Conservation (phyloP, 2,797 vertebrate species). For the Gouania willdenowi region DNA sequence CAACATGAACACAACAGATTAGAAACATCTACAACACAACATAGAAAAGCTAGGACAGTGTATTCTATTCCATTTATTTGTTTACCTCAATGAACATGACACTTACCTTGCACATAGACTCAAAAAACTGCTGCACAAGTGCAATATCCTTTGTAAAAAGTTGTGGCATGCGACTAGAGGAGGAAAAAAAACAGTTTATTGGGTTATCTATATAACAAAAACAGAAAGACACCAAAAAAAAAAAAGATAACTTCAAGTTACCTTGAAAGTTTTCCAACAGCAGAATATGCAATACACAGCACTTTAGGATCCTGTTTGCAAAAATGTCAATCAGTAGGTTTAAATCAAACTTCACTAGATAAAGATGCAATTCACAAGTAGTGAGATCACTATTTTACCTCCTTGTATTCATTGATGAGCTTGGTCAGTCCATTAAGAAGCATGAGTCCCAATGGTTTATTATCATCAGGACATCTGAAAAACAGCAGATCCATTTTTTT, state of each 20-base stretch:
- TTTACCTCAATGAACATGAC: no score
- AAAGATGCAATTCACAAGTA: not conserved
- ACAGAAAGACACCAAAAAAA: not conserved
- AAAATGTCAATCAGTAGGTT: not conserved
- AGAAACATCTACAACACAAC: not conserved
- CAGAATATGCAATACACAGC: slow-evolving; percentile 93
- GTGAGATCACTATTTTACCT: slow-evolving; percentile 74
- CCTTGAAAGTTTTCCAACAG: slow-evolving; percentile 96
- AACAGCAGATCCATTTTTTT: no score
- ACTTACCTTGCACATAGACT: slow-evolving; percentile 95
- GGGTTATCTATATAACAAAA: not conserved
- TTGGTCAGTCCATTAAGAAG: slow-evolving; percentile 97
- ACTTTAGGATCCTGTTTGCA: slow-evolving; percentile 89
- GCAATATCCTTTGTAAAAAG: slow-evolving; percentile 98
- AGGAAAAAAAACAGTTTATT: slow-evolving; percentile 2
- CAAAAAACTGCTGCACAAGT: slow-evolving; percentile 96
- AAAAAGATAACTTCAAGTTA: slow-evolving; percentile 37
- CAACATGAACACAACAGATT: slow-evolving; percentile 2
- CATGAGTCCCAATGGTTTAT: slow-evolving; percentile 96
- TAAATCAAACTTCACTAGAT: not conserved
- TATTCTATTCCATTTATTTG: no score
- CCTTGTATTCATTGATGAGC: slow-evolving; percentile 97
- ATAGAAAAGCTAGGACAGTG: no score
- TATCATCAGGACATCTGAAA: slow-evolving; percentile 91
- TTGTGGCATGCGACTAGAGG: slow-evolving; percentile 92